Evolutionary conservation across 2,888 invertebrate species (phyloP).

Genomic region (Conistra vaccinii): DNA sequence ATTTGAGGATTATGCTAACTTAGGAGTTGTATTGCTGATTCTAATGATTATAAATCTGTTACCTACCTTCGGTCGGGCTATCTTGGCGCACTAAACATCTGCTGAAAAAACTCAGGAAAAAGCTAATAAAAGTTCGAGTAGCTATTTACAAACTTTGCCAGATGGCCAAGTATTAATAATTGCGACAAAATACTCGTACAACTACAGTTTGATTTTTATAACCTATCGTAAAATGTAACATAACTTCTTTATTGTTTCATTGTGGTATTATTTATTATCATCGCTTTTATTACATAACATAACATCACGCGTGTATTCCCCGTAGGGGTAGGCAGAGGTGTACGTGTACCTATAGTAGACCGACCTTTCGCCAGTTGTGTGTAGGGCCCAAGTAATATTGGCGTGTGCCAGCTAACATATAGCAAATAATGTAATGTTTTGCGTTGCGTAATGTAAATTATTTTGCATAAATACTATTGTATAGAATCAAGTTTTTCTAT

Average conservation of each 20-base stretch:
- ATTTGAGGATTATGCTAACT: too few species aligned
- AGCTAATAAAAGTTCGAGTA: neutral
- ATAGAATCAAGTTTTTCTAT: too few species aligned
- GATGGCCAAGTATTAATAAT: conserved; percentile 27
- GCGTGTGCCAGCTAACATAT: too few species aligned
- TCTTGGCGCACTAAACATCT: neutral
- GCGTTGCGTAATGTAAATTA: too few species aligned
- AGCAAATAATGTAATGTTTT: too few species aligned
- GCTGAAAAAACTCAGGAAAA: neutral
- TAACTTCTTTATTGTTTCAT: conserved; percentile 16
- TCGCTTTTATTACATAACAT: neutral
- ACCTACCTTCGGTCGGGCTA: too few species aligned
- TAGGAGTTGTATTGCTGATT: too few species aligned
- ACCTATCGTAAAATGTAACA: conserved; percentile 11
- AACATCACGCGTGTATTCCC: neutral
- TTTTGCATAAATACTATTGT: too few species aligned
- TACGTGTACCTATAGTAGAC: too few species aligned
- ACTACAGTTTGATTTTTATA: conserved; percentile 12
- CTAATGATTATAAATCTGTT: too few species aligned
- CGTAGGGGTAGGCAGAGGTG: too few species aligned
- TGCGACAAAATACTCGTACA: conserved; percentile 26
- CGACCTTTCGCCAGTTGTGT: neutral
- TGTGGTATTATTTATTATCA: conserved; percentile 14
- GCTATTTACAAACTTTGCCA: conserved; percentile 5
- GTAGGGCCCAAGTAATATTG: too few species aligned